Evolutionary conservation across 2,797 vertebrate species (phyloP).

Genomic region (Schizopygopsis pylzovi): DNA sequence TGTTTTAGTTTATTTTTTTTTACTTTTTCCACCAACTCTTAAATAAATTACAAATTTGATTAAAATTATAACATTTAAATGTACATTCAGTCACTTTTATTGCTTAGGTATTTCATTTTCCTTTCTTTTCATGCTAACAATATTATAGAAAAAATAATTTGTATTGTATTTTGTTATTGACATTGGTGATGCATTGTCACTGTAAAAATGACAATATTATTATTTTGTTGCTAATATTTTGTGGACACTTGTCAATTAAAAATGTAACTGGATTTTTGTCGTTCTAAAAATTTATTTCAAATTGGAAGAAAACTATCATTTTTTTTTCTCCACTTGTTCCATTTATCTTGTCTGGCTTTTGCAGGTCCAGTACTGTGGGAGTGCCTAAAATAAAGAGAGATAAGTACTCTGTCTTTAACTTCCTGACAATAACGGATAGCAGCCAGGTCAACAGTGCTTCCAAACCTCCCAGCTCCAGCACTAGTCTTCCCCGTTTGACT

Average conservation of each 20-base stretch:
- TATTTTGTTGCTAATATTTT: neutral
- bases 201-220: neutral
- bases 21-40: neutral
- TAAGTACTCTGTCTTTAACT: constrained; percentile 97
- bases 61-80: neutral
- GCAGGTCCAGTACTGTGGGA: constrained; percentile 85
- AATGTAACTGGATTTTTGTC: neutral
- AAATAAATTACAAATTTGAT: neutral
- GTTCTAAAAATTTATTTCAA: neutral
- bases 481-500: constrained; percentile 45
- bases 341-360: neutral
- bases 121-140: neutral
- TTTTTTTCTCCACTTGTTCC: neutral
- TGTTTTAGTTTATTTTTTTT: neutral
- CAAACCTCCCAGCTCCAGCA: constrained; percentile 28
- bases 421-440: constrained; percentile 82
- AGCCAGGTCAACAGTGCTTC: constrained; percentile 15
- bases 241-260: neutral
- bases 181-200: neutral
- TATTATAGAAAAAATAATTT: neutral
- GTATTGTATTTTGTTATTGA: neutral
- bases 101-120: neutral
- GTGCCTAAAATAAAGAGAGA: constrained; percentile 93
- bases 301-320: neutral
- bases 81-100: neutral